These are phyloP conservation scores for Galerucella calmariensis DNA, from an alignment of 2,888 invertebrate genomes.

Conservation along the genomic window DNA sequence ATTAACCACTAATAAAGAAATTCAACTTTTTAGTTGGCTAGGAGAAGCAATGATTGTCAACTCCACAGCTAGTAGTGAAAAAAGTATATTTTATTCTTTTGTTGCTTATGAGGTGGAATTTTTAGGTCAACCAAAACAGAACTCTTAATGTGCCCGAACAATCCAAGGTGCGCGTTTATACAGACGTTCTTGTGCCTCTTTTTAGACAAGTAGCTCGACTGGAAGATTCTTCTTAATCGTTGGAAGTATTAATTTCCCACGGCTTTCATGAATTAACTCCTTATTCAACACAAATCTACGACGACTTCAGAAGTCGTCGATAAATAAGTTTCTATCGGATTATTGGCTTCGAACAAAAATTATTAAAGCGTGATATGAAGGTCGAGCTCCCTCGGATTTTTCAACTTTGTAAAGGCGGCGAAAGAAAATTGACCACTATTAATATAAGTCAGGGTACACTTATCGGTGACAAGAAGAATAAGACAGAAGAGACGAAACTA, in stretches of 20 bases:
- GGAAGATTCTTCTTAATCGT: conserved; percentile 38
- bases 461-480: too few species aligned
- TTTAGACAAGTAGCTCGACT: conserved; percentile 46
- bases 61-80: too few species aligned
- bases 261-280: conserved; percentile 21
- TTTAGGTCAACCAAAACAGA: conserved; percentile 11
- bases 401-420: background rate
- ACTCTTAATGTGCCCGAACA: conserved; percentile 20
- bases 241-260: conserved; percentile 30
- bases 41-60: too few species aligned
- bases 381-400: background rate
- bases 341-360: conserved; percentile 8
- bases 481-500: too few species aligned
- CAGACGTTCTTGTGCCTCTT: conserved; percentile 42
- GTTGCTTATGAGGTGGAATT: conserved; percentile 5
- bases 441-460: too few species aligned
- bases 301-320: conserved; percentile 2
- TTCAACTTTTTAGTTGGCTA: too few species aligned
- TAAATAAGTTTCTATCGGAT: conserved; percentile 21
- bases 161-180: conserved; percentile 40
- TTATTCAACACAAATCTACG: conserved; percentile 18
- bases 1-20: too few species aligned
- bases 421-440: background rate
- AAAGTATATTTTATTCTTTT: too few species aligned
- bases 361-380: conserved; percentile 4